Evolutionary conservation across 1,140 invertebrate genomes (phyloP).

Genomic region (Atta texana): DNA sequence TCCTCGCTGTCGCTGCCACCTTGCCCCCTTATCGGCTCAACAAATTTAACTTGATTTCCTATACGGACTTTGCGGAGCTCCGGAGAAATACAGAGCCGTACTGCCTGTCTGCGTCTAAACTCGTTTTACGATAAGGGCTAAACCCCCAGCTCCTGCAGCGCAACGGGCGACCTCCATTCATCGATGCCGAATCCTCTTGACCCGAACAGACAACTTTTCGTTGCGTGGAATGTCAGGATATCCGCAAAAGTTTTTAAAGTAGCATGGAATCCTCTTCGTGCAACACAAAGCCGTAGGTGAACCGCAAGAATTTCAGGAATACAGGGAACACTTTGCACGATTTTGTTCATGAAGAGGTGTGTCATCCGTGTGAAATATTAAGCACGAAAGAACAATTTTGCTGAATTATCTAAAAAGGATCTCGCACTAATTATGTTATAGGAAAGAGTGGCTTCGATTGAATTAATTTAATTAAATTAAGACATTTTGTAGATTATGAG

Average conservation of each 20-base stretch:
- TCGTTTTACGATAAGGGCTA: slow-evolving; percentile 82
- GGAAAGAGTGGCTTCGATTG: no score
- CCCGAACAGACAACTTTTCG: slow-evolving; percentile 70
- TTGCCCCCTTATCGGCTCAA: slow-evolving; percentile 81
- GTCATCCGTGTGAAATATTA: not conserved
- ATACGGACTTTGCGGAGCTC: slow-evolving; percentile 80
- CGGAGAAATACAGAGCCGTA: slow-evolving; percentile 79
- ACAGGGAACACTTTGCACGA: not conserved
- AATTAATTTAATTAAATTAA: no score
- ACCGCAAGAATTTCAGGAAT: slow-evolving; percentile 56
- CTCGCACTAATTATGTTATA: no score
- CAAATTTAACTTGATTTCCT: slow-evolving; percentile 84
- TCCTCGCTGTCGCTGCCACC: slow-evolving; percentile 35
- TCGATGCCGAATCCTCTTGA: slow-evolving; percentile 74
- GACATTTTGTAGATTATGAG: no score
- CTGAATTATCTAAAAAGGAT: no score
- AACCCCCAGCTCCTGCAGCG: slow-evolving; percentile 64
- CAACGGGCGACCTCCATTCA: slow-evolving; percentile 61
- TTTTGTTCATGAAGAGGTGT: not conserved
- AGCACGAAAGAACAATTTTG: no score
- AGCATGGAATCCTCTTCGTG: slow-evolving; percentile 18
- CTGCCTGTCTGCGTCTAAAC: slow-evolving; percentile 78
- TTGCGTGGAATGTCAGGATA: slow-evolving; percentile 26
- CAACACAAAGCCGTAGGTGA: slow-evolving; percentile 34
- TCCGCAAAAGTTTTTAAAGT: slow-evolving; percentile 61